phyloP scores from a whole-genome alignment of 2,888 invertebrate genomes.

The Hydraecia micacea region DNA sequence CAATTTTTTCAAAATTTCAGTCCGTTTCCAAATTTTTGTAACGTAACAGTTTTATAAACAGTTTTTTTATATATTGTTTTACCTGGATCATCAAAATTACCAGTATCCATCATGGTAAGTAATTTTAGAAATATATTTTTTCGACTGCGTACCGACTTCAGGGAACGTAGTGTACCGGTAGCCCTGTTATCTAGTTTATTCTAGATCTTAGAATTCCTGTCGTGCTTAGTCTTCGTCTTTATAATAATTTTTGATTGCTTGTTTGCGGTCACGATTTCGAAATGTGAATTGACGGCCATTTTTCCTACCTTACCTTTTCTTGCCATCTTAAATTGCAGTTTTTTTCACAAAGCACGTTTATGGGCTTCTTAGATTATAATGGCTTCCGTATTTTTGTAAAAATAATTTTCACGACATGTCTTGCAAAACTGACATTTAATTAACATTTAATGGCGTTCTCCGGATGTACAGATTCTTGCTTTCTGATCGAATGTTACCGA shows the following conservation, averaged over 20 bases:
- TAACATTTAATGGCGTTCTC: neutral
- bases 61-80: constrained; percentile 74
- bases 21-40: constrained; percentile 83
- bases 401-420: neutral
- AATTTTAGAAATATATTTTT: constrained; percentile 47
- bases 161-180: neutral
- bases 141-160: constrained; percentile 8
- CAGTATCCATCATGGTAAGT: constrained; percentile 87
- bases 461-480: neutral
- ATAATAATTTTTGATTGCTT: neutral
- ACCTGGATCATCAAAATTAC: constrained; percentile 80
- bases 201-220: neutral
- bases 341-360: neutral
- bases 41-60: constrained; percentile 75
- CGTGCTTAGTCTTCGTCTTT: no score
- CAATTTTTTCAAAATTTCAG: constrained; percentile 87
- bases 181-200: neutral
- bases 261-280: neutral
- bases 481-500: neutral
- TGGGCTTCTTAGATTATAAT: neutral
- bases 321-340: neutral
- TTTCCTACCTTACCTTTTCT: neutral
- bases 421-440: neutral
- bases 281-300: constrained; percentile 33
- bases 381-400: neutral